Conservation (phyloP, 2,888 invertebrate species). For the Ectemnius cavifrons region DNA sequence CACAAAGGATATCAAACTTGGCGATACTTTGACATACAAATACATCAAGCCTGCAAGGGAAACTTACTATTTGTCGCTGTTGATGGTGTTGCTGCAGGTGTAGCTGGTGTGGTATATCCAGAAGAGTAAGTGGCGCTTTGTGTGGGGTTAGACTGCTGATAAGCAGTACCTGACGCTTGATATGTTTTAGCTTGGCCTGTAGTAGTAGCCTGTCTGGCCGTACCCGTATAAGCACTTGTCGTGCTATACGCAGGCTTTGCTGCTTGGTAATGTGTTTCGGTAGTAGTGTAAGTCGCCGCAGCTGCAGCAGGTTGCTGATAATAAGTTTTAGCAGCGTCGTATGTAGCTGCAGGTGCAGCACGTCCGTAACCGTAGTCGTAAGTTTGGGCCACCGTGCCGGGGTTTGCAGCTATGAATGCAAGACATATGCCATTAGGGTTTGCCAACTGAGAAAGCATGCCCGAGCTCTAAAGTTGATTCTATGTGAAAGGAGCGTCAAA, state of each 20-base stretch:
- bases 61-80: conserved; percentile 76
- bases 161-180: conserved; percentile 75
- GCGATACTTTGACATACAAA: conserved; percentile 10
- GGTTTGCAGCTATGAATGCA: conserved; percentile 69
- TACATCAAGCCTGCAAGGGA: conserved; percentile 27
- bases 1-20: conserved; percentile 34
- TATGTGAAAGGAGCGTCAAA: not conserved
- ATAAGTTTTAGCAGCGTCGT: conserved; percentile 90
- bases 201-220: conserved; percentile 77
- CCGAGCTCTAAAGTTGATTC: not conserved
- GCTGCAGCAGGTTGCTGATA: conserved; percentile 91
- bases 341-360: conserved; percentile 83
- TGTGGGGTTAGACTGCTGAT: conserved; percentile 75
- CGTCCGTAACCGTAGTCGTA: conserved; percentile 86
- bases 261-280: conserved; percentile 82
- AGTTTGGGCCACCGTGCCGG: conserved; percentile 81
- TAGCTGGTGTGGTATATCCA: conserved; percentile 75
- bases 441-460: not conserved
- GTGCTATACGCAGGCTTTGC: conserved; percentile 87
- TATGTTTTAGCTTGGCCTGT: conserved; percentile 79
- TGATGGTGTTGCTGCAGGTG: conserved; percentile 75
- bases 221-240: conserved; percentile 85
- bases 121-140: conserved; percentile 75
- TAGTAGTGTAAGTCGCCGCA: conserved; percentile 83
- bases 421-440: conserved; percentile 22